phyloP scores from a whole-genome alignment of 2,113 vertebrate species.

The Centropus bengalensis region DNA sequence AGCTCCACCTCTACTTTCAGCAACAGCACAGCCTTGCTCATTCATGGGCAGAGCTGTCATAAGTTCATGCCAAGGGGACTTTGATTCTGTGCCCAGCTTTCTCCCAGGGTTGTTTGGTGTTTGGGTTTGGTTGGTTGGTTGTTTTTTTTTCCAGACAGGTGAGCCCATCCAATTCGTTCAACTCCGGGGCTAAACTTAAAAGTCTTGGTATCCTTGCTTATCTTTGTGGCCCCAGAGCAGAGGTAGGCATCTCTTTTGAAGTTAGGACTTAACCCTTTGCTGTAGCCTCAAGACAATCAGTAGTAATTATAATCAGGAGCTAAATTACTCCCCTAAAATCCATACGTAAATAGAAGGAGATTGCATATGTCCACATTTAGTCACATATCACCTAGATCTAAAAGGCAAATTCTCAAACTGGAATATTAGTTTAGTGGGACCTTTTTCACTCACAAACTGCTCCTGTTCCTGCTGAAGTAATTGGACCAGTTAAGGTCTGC shows the following conservation, averaged over 20 bases:
- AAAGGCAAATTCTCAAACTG: conserved; percentile 14
- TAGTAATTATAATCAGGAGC: neutral
- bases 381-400: neutral
- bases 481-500: neutral
- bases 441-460: neutral
- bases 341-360: neutral
- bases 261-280: conserved; percentile 24
- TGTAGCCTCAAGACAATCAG: conserved; percentile 2
- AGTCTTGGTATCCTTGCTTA: conserved; percentile 40
- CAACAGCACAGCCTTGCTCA: neutral
- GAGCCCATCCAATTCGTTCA: neutral
- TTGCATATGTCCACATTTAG: neutral
- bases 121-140: neutral
- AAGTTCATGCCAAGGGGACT: conserved; percentile 21
- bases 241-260: conserved; percentile 32
- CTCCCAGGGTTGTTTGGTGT: neutral
- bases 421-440: neutral
- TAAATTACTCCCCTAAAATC: conserved; percentile 13
- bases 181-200: neutral
- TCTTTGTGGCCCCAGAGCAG: conserved; percentile 19
- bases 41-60: neutral
- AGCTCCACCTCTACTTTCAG: neutral
- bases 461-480: neutral
- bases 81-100: conserved; percentile 18
- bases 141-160: neutral